Base-by-base conservation (phyloP, 2,113 vertebrate species). In the Phaetusa simplex region DNA sequence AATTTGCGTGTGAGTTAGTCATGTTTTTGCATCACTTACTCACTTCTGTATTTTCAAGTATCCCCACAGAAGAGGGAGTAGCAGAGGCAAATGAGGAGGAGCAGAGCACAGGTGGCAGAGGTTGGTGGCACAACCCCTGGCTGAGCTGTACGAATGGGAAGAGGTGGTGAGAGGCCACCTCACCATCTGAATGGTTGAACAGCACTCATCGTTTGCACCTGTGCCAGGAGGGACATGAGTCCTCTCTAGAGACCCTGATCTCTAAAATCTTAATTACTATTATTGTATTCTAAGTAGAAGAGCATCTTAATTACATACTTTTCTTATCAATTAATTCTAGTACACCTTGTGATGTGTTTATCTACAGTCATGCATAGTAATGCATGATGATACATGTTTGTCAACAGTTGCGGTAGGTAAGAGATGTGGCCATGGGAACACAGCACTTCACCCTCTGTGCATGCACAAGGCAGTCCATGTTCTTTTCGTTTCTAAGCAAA, bases 11-110 rank as follows among this genome's bases (percentile, higher is more conserved):
- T 2, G 47, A 79, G 69, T 93, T 94, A 91, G 84, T 91, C 72
- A 93, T 86, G 89, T 13, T 82, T 95, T 91, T 69, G 40, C 93
- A 87, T 94, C 84, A 24, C 71, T 88, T 88, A 65, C 73, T 74
- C 8, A 4, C 17, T 74, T 73, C 61, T 67, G 30, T 95, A 5
- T 86, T 96, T 96, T 84, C 95, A 85, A 91, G 87, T 52, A 77
- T 81, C 45, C 55, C 21, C n/a, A 26, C 3, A 12, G 23, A 80
- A 67, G 52, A 93, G 17, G 24, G 67, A 47, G 55, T 1, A 40
- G 52, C 17, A 29, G 73, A 71, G 65, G 72, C 30, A 47, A 47
- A 19, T 19, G 56, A 50, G 52, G 64, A 77, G 38, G 50, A 67
- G 23, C 0, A 1, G 55, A 72, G 40, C n/a, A 12, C 3, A 21